A percentile compares a stretch with the other conserved stretches of the same genome.
Conservation (phyloP, 2,888 invertebrate species). For the Ptilodon capucinus region DNA sequence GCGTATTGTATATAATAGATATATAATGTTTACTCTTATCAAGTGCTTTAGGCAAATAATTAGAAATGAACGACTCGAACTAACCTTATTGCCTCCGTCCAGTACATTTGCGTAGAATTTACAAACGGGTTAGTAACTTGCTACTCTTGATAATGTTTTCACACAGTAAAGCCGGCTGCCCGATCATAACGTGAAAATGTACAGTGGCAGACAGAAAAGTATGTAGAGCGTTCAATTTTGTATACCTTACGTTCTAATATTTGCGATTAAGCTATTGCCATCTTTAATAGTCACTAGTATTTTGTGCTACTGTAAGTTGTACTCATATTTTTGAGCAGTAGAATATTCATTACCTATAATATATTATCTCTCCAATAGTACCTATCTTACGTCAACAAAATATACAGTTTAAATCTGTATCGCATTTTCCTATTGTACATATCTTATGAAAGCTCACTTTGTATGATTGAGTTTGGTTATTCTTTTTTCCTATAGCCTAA, state of each 20-base stretch:
- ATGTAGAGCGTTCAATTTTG: slow-evolving; percentile 11
- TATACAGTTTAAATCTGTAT: slow-evolving; percentile 17
- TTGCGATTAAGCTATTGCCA: slow-evolving; percentile 56
- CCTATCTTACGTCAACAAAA: slow-evolving; percentile 12
- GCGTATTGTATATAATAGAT: slow-evolving; percentile 10
- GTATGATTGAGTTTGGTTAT: no score
- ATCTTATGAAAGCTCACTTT: no score
- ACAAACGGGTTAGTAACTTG: slow-evolving; percentile 10
- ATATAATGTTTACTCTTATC: slow-evolving; percentile 9
- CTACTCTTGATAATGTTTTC: slow-evolving; percentile 2
- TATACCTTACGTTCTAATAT: slow-evolving; percentile 20
- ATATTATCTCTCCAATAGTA: slow-evolving; percentile 7
- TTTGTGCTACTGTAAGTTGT: slow-evolving; percentile 57
- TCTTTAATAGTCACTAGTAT: slow-evolving; percentile 70
- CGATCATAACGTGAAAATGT: no score
- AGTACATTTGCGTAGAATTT: slow-evolving; percentile 17
- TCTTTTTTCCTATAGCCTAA: no score
- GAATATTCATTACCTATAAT: neutral
- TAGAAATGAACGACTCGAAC: slow-evolving; percentile 31
- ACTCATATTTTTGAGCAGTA: slow-evolving; percentile 29
- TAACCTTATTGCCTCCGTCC: slow-evolving; percentile 73
- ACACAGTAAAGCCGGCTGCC: slow-evolving; percentile 1
- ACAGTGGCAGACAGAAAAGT: neutral
- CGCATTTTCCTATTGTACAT: slow-evolving; percentile 24
- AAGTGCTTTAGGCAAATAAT: slow-evolving; percentile 27